Base-by-base conservation (phyloP, 2,797 vertebrate species). In the Morus bassanus region DNA sequence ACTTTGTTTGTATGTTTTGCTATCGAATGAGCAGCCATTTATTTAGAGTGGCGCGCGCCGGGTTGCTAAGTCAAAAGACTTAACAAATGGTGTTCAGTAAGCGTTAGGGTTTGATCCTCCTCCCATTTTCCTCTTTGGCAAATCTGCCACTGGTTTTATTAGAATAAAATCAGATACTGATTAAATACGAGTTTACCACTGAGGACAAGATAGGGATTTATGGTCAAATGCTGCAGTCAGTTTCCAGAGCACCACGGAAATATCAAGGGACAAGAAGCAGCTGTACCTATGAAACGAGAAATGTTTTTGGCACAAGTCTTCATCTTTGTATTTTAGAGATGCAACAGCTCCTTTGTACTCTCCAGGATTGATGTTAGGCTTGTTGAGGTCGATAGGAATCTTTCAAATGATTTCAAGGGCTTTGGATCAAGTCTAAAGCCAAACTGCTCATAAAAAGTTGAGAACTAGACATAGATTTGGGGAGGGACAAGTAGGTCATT, bases 401-500 rank as follows among this genome's bases (percentile, higher is more conserved):
- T 51, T 74, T 86, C 59, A 35, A 78, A 86, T 59, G 2, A 56
- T 90, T 95, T 85, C 79, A 65, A 89, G 91, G 82, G 85, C 72
- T 89, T 95, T 22, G 90, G 74, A 92, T 77, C 74, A 53, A 89
- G 51, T 9, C 88, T 82, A 43, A 89, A 93, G 69, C 69, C 89
- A 72, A 93, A 48, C 69, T 91, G 89, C 92, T 95, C 85, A 93
- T 96, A 96, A 96, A 94, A 96, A 94, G 60, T 54, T 84, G 69
- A 88, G 91, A 77, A 39, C 53, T 25, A 83, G 69, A 22, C 61
- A 14, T 5, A 81, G 94, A 81, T 96, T 89, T 91, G 81, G 75
- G 57, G 70, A 93, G 74, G 88, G 65, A 91, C 46, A 17, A 30
- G 61, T 69, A 93, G 82, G 85, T 79, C 79, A 91, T 35, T 92